A percentile compares a stretch with the other conserved stretches of the same genome.
Conservation (phyloP, 2,113 vertebrate genomes). For the Furnarius figulus region DNA sequence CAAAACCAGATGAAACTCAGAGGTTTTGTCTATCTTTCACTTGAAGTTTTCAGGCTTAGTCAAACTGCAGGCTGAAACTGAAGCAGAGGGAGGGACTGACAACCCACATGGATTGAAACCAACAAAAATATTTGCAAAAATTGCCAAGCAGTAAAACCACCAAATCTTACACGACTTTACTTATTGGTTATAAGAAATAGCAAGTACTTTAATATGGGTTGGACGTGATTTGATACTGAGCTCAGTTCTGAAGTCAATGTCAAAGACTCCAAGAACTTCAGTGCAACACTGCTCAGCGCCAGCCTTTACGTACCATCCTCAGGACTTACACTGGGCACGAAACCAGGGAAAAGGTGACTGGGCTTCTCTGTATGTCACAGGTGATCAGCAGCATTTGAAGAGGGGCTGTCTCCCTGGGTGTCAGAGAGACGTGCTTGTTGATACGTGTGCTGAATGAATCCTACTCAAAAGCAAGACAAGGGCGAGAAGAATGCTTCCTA, state of each 20-base stretch:
- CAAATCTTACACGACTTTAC: neutral
- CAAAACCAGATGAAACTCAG: neutral
- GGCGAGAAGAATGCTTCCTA: neutral
- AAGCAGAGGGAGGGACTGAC: neutral
- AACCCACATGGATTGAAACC: neutral
- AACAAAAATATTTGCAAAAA: neutral
- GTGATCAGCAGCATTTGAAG: neutral
- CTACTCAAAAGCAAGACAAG: neutral
- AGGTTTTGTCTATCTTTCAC: neutral
- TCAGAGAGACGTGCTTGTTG: neutral
- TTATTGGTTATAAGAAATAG: neutral
- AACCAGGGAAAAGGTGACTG: neutral
- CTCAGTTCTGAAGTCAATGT: neutral
- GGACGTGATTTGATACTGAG: neutral
- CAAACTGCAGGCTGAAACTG: slow-evolving; percentile 1
- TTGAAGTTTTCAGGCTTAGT: neutral
- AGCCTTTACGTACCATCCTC: neutral
- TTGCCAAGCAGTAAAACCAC: neutral
- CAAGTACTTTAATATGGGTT: neutral
- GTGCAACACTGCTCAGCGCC: neutral
- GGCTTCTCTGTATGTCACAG: neutral
- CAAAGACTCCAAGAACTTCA: neutral
- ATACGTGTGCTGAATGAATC: neutral
- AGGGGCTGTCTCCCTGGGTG: neutral
- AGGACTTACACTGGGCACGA: neutral